A percentile compares a stretch with the other conserved stretches of the same genome.
Evolutionary conservation across 37 sponge, comb jelly and placozoan genomes (phyloP).

Genomic region (Cliona cf. orientalis): DNA sequence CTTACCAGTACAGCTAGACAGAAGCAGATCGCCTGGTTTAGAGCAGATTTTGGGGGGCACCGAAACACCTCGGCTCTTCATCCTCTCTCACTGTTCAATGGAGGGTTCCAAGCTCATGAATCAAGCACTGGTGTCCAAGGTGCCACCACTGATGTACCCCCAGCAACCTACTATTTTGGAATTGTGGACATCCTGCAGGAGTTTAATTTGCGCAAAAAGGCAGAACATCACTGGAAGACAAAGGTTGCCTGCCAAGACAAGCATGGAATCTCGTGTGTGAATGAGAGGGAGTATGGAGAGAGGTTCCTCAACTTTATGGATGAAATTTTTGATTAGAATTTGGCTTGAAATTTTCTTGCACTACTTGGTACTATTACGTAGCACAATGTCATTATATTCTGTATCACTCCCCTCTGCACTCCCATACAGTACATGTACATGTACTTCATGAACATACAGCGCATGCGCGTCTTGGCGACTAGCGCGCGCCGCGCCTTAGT

Average conservation of each 20-base stretch:
- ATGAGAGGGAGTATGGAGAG: conserved; percentile 63
- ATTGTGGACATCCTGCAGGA: conserved; percentile 91
- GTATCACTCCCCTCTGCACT: too few relatives aligned
- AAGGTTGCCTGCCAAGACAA: conserved; percentile 52
- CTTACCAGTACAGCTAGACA: not conserved
- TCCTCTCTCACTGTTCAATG: conserved; percentile 6
- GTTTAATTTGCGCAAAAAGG: conserved; percentile 77
- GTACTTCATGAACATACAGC: too few relatives aligned
- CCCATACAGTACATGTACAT: too few relatives aligned
- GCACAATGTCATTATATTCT: too few relatives aligned
- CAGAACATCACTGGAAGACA: conserved; percentile 79
- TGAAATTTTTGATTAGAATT: too few relatives aligned
- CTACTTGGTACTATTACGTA: too few relatives aligned
- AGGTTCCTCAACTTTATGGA: conserved; percentile 74
- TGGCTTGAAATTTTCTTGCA: too few relatives aligned
- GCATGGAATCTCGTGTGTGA: conserved; percentile 72
- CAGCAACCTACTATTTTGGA: conserved; percentile 82
- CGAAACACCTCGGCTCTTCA: conserved; percentile 52
- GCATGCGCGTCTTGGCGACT: too few relatives aligned
- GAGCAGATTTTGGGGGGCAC: conserved; percentile 73
- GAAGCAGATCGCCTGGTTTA: conserved; percentile 57
- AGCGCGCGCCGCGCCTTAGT: too few relatives aligned
- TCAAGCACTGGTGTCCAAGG: too few relatives aligned
- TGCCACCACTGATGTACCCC: too few relatives aligned
- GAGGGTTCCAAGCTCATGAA: not conserved